Conservation (phyloP, 2,888 invertebrate species). For the Cabera pusaria region DNA sequence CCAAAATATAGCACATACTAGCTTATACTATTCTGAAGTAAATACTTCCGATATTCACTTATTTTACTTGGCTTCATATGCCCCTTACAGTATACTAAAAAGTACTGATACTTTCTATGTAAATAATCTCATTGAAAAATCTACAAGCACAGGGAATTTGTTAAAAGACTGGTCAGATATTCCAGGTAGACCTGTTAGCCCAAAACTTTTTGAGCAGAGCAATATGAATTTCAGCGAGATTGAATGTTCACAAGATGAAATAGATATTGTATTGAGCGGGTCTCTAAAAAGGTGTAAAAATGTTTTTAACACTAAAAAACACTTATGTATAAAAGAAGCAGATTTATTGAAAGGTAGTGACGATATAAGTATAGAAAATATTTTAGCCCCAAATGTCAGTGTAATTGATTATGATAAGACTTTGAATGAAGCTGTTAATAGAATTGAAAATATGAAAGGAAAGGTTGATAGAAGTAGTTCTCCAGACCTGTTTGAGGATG, state of each 20-base stretch:
- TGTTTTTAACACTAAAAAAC: conserved; percentile 33
- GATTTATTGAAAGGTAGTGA: background rate
- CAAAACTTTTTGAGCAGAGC: conserved; percentile 43
- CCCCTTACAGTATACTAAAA: conserved; percentile 50
- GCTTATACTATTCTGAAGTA: conserved; percentile 18
- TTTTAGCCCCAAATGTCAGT: background rate
- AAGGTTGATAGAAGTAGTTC: conserved; percentile 55
- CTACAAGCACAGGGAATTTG: conserved; percentile 65
- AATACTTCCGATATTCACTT: conserved; percentile 27
- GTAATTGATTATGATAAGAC: background rate
- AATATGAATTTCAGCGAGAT: conserved; percentile 56
- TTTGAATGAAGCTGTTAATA: conserved; percentile 1
- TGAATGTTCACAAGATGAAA: conserved; percentile 58
- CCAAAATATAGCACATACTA: conserved; percentile 35
- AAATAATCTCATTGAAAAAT: conserved; percentile 66
- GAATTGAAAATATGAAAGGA: conserved; percentile 14
- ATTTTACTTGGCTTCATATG: conserved; percentile 53
- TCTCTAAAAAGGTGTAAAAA: conserved; percentile 47
- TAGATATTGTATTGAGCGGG: conserved; percentile 66
- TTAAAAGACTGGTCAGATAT: conserved; percentile 85
- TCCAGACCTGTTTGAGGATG: conserved; percentile 78
- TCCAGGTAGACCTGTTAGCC: conserved; percentile 85
- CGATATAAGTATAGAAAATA: background rate
- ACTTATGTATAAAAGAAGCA: conserved; percentile 1
- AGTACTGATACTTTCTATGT: conserved; percentile 70